Evolutionary conservation across 1,140 invertebrate genomes (phyloP).

Genomic region (Elysia chlorotica): DNA sequence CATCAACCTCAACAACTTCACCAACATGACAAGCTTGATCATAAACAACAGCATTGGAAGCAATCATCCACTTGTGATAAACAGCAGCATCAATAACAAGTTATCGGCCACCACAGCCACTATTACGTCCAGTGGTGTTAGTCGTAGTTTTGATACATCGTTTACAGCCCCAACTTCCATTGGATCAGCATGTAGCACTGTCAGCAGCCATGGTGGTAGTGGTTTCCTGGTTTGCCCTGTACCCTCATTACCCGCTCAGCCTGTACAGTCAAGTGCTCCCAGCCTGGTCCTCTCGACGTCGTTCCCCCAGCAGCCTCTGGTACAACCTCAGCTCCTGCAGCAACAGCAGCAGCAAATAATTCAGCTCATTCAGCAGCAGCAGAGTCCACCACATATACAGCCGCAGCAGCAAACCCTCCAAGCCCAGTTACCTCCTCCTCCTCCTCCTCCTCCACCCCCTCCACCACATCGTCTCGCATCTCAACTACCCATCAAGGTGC

Average conservation of each 20-base stretch:
- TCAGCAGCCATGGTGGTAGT: no score
- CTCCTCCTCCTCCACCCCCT: background rate
- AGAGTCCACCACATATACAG: background rate
- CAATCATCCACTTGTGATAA: background rate
- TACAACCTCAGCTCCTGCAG: constrained; percentile 19
- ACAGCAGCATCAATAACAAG: background rate
- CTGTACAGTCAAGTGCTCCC: no score
- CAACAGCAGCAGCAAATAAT: constrained; percentile 19
- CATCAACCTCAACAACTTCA: background rate
- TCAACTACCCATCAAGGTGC: constrained; percentile 19
- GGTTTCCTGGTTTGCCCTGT: no score
- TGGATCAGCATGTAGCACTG: no score
- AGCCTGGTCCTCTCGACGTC: background rate
- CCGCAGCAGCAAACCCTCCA: constrained; percentile 8
- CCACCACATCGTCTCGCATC: constrained; percentile 12
- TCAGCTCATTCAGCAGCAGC: constrained; percentile 18
- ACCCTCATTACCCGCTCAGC: no score
- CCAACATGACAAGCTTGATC: background rate
- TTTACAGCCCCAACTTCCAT: no score
- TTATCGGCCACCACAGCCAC: background rate
- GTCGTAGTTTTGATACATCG: no score
- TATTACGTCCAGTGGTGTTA: no score
- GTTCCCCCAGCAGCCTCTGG: constrained; percentile 9
- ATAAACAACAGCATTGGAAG: background rate
- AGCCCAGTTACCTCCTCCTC: constrained; percentile 1